Conservation (phyloP, 1,140 invertebrate species). For the Ostrea denselamellosa region DNA sequence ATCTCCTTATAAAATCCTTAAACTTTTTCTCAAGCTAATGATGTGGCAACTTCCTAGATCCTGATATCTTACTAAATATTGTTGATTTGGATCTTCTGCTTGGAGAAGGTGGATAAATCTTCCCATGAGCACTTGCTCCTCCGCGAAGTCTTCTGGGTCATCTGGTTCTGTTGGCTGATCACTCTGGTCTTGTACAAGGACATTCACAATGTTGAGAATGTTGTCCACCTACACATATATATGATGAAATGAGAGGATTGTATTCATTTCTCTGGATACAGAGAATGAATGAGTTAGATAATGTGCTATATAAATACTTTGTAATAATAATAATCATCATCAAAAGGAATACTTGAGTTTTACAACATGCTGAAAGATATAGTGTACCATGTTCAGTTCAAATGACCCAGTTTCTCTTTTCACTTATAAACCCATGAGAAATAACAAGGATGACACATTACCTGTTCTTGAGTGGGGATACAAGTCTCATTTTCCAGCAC, state of each 20-base stretch:
- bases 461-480: slow-evolving; percentile 92
- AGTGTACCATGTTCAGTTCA: not conserved
- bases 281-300: too few relatives aligned
- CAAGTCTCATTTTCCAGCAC: slow-evolving; percentile 92
- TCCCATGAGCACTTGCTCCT: slow-evolving; percentile 96
- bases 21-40: too few relatives aligned
- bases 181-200: slow-evolving; percentile 91
- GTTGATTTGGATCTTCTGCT: slow-evolving; percentile 89
- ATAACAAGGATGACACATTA: slow-evolving; percentile 57
- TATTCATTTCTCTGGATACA: too few relatives aligned
- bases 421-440: not conserved
- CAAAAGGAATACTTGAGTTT: not conserved
- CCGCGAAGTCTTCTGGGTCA: slow-evolving; percentile 97
- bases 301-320: not conserved
- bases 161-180: slow-evolving; percentile 84
- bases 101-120: slow-evolving; percentile 92
- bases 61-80: slow-evolving; percentile 82
- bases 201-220: slow-evolving; percentile 89
- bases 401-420: not conserved
- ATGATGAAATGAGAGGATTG: too few relatives aligned
- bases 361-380: not conserved
- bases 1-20: too few relatives aligned
- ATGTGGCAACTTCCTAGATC: too few relatives aligned
- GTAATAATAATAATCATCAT: not conserved
- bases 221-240: slow-evolving; percentile 83